Evolutionary conservation across 1,140 invertebrate genomes (phyloP).

Genomic region (Pararge aegeria): DNA sequence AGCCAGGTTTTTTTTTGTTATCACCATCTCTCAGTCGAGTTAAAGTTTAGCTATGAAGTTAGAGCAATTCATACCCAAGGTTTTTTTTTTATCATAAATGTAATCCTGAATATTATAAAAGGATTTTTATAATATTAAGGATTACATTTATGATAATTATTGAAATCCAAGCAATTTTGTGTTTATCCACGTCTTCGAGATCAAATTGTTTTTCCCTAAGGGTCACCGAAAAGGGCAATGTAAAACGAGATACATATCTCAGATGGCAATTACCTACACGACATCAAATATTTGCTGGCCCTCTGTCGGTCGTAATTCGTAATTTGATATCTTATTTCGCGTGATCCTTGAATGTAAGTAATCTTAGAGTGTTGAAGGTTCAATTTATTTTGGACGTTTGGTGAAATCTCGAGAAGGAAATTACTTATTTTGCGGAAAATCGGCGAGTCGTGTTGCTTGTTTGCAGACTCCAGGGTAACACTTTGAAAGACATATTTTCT

Average conservation of each 20-base stretch:
- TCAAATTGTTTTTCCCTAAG: constrained; percentile 32
- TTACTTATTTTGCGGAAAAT: constrained; percentile 57
- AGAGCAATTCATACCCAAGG: too few species aligned
- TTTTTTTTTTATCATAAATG: too few species aligned
- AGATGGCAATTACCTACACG: constrained; percentile 63
- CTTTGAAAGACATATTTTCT: constrained; percentile 43
- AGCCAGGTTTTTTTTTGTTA: too few species aligned
- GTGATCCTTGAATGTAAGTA: constrained; percentile 8
- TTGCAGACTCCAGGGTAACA: constrained; percentile 63
- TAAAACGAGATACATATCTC: constrained; percentile 58
- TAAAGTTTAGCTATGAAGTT: too few species aligned
- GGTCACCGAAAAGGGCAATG: constrained; percentile 40
- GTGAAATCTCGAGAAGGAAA: constrained; percentile 42
- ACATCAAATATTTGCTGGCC: constrained; percentile 72
- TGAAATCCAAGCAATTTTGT: too few species aligned
- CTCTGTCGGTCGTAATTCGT: constrained; percentile 66
- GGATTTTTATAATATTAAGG: too few species aligned
- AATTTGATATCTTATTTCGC: constrained; percentile 45
- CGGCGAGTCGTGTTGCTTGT: constrained; percentile 64
- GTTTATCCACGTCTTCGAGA: not conserved
- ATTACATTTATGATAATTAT: too few species aligned
- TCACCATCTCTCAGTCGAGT: too few species aligned
- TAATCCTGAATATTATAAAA: too few species aligned
- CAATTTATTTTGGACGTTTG: constrained; percentile 29
- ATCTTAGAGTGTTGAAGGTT: constrained; percentile 15